Evolutionary conservation across 2,113 vertebrate genomes (phyloP).

Genomic region (Eira barbara): DNA sequence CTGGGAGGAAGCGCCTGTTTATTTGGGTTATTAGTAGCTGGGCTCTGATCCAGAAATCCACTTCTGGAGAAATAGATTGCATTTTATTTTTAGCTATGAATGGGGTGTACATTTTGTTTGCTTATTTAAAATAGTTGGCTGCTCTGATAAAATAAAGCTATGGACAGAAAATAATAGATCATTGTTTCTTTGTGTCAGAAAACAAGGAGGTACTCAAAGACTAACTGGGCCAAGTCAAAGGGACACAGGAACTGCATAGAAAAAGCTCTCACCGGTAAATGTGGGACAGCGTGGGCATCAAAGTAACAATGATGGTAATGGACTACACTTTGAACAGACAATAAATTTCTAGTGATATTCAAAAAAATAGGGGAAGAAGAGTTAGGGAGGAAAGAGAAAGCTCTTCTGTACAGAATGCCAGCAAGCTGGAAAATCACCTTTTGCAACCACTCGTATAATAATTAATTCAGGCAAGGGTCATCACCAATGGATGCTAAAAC

Average conservation of each 20-base stretch:
- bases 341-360: background rate
- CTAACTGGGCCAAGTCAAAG: background rate
- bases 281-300: background rate
- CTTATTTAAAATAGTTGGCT: background rate
- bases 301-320: background rate
- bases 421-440: background rate
- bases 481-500: background rate
- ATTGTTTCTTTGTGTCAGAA: background rate
- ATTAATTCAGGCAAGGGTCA: background rate
- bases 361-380: too few relatives aligned
- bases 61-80: background rate
- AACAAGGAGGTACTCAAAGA: background rate
- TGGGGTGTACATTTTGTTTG: background rate
- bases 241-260: background rate
- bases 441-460: background rate
- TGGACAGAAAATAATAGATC: conserved; percentile 1
- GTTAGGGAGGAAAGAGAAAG: background rate
- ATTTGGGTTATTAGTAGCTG: conserved; percentile 21
- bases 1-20: background rate
- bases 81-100: conserved; percentile 39
- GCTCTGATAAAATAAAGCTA: conserved; percentile 34
- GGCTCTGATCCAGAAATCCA: conserved; percentile 53
- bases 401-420: background rate
- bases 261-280: background rate
- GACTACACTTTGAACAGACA: background rate